Base-by-base conservation (phyloP, 2,888 invertebrate species). In the Aproaerema taeniolella region DNA sequence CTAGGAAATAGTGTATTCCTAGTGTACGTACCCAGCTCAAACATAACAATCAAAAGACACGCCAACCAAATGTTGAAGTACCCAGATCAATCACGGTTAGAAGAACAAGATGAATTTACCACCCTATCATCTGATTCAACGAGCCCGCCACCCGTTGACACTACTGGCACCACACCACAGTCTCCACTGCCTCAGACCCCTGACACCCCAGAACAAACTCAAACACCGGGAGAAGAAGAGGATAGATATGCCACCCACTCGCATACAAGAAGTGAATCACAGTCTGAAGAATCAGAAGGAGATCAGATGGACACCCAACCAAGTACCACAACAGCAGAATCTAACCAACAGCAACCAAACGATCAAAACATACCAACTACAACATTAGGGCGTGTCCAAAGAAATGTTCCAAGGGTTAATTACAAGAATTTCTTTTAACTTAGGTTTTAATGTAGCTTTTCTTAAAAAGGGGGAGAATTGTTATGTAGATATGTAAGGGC, bases 381-480 rank as follows among this genome's bases (percentile, higher is more conserved):
- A 30, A 4, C 30, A 30, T 30, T 11, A 31, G 15, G 15, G 4
- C 16, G 20, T 8, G 20, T 20, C 20, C 20, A n/a, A 5, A n/a
- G 20, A 20, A n/a, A 31, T 16, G 31, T 31, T 5, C 32, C 32
- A 10, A 17, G 11, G 12, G 4, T 32, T 6, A 10, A 32, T 20
- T 32, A 16, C 11, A 32, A 16, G 17, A n/a, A 16, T 5, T 32
- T 17, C 11, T 20, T 20, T 9, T 32, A 11, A 32, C 3, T 32
- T 26, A 9, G 20, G 15, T 31, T n/a, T 3, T n/a, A 8, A n/a
- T 31, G 6, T 15, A 20, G 9, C n/a, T 14, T 2, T 14, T 10
- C n/a, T 31, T 2, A 9, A 8, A 8, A 15, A 32, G 32, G 32
- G 32, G 32, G 16, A 20, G 32, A 14, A 32, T 9, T 32, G 20